A percentile compares a stretch with the other conserved stretches of the same genome.
Evolutionary conservation across 2,113 vertebrate genomes (phyloP).

Genomic region (Neogale vison): DNA sequence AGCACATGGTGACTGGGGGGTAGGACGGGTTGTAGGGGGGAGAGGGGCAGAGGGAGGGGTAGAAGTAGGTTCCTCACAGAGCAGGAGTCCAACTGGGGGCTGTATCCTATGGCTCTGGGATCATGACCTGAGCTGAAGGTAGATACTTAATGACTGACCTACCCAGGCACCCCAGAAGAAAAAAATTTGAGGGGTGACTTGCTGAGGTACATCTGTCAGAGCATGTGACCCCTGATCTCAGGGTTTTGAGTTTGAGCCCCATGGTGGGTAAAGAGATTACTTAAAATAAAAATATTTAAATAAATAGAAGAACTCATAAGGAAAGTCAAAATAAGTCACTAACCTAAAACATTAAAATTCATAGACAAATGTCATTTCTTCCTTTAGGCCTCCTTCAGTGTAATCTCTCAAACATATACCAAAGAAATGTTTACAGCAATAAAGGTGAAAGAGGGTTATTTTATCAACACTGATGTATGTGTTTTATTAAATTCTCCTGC

Average conservation of each 20-base stretch:
- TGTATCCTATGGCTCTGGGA: background rate
- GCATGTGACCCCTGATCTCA: background rate
- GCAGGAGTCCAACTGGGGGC: background rate
- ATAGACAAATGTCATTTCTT: background rate
- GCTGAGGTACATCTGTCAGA: background rate
- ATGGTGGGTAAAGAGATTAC: background rate
- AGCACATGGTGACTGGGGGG: too few species aligned
- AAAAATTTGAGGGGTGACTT: background rate
- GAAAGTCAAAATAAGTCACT: background rate
- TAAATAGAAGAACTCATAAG: background rate
- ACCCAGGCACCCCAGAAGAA: background rate
- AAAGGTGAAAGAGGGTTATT: background rate
- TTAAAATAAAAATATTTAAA: background rate
- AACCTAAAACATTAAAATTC: background rate
- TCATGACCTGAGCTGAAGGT: background rate
- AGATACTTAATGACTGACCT: background rate
- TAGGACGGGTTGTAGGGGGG: too few species aligned
- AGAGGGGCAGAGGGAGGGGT: background rate
- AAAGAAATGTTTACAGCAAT: background rate
- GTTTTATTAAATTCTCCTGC: background rate
- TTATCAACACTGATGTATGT: background rate
- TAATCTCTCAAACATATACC: background rate
- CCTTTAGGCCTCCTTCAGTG: background rate
- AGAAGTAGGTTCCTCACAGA: background rate
- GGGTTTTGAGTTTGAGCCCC: background rate